Evolutionary conservation across 2,797 vertebrate genomes (phyloP).

Genomic region (Lagorchestes hirsutus): DNA sequence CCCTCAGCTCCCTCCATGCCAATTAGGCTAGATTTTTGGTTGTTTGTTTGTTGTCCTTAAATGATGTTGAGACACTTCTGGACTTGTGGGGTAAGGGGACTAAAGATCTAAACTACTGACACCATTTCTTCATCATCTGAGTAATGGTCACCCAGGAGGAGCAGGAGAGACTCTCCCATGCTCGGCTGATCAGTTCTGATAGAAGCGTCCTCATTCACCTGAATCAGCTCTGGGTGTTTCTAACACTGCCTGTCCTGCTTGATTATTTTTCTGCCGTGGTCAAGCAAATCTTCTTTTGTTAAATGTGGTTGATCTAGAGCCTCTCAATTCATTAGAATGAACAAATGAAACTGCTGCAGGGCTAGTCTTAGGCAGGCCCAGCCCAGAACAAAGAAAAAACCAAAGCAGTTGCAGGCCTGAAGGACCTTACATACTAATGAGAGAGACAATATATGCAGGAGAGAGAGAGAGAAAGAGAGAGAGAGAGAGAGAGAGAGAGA

Average conservation of each 20-base stretch:
- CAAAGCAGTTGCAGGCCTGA: not conserved
- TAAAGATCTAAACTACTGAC: not conserved
- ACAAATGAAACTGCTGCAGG: not conserved
- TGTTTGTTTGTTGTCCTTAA: not conserved
- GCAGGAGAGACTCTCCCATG: not conserved
- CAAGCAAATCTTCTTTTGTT: not conserved
- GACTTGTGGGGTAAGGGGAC: not conserved
- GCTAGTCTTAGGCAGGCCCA: not conserved
- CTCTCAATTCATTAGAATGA: not conserved
- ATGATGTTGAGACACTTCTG: not conserved
- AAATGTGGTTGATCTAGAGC: not conserved
- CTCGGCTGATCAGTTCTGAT: not conserved
- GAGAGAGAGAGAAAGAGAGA: too few species aligned
- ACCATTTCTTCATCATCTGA: not conserved
- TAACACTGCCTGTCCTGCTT: not conserved
- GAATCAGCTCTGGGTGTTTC: not conserved
- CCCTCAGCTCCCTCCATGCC: not conserved
- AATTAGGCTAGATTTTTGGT: not conserved
- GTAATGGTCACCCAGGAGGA: not conserved
- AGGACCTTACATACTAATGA: not conserved
- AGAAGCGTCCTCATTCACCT: not conserved
- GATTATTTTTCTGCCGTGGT: not conserved
- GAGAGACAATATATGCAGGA: not conserved
- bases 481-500: too few species aligned
- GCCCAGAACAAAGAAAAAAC: not conserved